These are phyloP conservation scores for Papilio glaucus DNA, from an alignment of 1,140 invertebrate species.

Conservation along the genomic window DNA sequence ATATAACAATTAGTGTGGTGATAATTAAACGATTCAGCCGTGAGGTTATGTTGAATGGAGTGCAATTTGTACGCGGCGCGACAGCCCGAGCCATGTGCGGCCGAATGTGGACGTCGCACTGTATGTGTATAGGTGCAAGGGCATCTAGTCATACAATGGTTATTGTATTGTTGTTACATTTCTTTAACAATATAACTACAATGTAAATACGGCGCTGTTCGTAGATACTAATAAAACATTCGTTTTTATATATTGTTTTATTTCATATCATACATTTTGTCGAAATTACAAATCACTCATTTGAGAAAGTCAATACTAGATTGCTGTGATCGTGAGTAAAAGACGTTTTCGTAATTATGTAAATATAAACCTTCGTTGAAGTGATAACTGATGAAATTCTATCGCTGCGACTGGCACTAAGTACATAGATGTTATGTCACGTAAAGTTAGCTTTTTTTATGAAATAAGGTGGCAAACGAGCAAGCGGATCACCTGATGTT, in stretches of 20 bases:
- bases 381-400: too few species aligned
- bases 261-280: conserved; percentile 7
- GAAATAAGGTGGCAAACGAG: too few species aligned
- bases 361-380: too few species aligned
- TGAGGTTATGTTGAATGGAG: background rate
- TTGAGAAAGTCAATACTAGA: too few species aligned
- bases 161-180: conserved; percentile 80
- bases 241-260: conserved; percentile 65
- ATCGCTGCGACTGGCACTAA: too few species aligned
- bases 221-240: conserved; percentile 80
- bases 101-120: too few species aligned
- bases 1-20: background rate
- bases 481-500: too few species aligned
- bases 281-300: background rate
- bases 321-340: too few species aligned
- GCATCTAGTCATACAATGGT: conserved; percentile 71
- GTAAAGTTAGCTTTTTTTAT: too few species aligned
- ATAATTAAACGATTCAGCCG: background rate
- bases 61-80: conserved; percentile 59
- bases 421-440: too few species aligned
- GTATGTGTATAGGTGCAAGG: conserved; percentile 80
- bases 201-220: conserved; percentile 83
- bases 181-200: conserved; percentile 82
- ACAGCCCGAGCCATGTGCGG: too few species aligned
- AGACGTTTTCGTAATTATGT: too few species aligned